phyloP scores from a whole-genome alignment of 2,113 vertebrate species.

The Turdus rufiventris region DNA sequence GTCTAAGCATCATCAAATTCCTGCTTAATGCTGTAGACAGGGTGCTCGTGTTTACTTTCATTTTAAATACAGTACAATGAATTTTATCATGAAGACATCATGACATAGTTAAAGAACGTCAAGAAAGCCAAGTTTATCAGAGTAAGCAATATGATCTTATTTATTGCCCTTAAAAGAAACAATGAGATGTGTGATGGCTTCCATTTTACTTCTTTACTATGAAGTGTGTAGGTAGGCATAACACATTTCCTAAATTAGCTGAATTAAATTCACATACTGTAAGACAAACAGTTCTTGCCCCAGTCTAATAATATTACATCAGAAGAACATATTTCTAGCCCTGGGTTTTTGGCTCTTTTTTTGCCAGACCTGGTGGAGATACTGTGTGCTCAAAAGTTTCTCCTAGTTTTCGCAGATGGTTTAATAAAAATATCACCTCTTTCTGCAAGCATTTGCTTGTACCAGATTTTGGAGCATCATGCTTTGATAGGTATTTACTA shows the following conservation, averaged over 20 bases:
- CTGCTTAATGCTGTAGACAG: background rate
- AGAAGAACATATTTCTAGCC: background rate
- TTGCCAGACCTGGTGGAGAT: background rate
- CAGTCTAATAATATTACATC: background rate
- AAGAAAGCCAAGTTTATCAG: background rate
- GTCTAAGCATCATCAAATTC: background rate
- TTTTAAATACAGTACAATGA: background rate
- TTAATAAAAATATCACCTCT: background rate
- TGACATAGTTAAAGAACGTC: background rate
- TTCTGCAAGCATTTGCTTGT: background rate
- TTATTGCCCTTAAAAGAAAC: background rate
- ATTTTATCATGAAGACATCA: background rate
- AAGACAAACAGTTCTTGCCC: background rate
- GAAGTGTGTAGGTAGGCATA: background rate
- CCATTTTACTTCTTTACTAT: background rate
- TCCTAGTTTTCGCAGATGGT: background rate
- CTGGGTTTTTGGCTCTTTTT: background rate
- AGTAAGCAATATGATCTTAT: background rate
- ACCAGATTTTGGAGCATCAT: background rate
- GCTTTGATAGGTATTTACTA: background rate
- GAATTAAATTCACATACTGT: background rate
- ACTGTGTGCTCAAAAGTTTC: background rate
- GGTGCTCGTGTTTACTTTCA: background rate
- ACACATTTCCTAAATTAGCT: background rate
- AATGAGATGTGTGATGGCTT: background rate